A percentile compares a stretch with the other conserved stretches of the same genome.
Evolutionary conservation across 2,113 vertebrate genomes (phyloP).

Genomic region (Sporophila hypoxantha): DNA sequence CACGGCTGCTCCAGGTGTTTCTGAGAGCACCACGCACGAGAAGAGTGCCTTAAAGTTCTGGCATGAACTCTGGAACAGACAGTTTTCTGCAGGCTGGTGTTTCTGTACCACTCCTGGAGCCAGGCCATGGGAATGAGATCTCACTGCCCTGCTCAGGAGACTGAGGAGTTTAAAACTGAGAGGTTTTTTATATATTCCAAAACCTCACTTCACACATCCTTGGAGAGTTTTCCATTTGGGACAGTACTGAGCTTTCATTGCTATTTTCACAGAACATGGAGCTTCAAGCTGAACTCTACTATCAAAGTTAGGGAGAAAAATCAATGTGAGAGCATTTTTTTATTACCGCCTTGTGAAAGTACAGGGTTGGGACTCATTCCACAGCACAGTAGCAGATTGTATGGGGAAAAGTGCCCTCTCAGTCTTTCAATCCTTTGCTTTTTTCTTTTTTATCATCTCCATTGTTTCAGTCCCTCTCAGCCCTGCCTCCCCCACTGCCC

Average conservation of each 20-base stretch:
- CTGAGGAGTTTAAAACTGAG: background rate
- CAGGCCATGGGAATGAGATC: background rate
- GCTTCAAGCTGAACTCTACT: background rate
- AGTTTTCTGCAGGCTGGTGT: background rate
- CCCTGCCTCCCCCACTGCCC: background rate
- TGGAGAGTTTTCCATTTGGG: background rate
- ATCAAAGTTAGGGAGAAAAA: background rate
- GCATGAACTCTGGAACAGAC: background rate
- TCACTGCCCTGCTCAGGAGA: background rate
- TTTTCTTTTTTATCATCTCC: background rate
- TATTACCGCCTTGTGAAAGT: background rate
- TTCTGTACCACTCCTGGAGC: background rate
- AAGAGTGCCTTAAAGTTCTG: background rate
- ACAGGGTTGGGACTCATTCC: background rate
- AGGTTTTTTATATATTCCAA: background rate
- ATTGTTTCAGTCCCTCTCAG: background rate
- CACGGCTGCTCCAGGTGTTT: background rate
- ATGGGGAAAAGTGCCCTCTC: background rate
- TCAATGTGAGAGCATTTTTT: background rate
- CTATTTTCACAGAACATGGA: background rate
- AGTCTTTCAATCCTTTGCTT: background rate
- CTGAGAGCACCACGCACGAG: background rate
- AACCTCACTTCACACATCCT: background rate
- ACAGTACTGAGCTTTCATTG: background rate
- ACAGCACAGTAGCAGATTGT: background rate